Percentiles rank a stretch among this genome's conserved stretches.
These are phyloP conservation scores for Tenthredo distinguenda DNA, from an alignment of 2,888 invertebrate species.

Conservation along the genomic window DNA sequence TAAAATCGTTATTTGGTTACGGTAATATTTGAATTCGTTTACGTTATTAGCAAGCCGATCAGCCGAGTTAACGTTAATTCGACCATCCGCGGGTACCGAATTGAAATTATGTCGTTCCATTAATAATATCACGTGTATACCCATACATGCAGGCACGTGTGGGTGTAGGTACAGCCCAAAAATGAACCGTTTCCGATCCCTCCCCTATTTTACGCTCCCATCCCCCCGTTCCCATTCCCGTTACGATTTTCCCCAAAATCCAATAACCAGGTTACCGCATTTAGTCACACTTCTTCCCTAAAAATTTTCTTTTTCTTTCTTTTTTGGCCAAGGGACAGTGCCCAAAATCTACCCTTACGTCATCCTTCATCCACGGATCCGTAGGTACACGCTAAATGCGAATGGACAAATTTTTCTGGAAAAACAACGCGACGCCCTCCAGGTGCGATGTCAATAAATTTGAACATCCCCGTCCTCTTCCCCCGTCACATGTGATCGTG, in stretches of 20 bases:
- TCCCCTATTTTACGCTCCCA: not conserved
- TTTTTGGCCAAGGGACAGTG: too few species aligned
- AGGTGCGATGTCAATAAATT: not conserved
- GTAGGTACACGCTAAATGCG: not conserved
- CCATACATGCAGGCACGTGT: too few species aligned
- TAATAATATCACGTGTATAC: not conserved
- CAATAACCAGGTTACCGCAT: slow-evolving; percentile 10
- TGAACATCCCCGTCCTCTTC: not conserved
- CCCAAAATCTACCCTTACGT: not conserved
- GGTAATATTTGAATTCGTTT: slow-evolving; percentile 43
- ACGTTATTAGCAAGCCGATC: slow-evolving; percentile 47
- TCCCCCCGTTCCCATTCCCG: not conserved
- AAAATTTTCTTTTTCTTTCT: not conserved
- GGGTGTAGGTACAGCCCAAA: not conserved
- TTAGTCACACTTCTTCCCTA: not conserved
- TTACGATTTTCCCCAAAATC: not conserved
- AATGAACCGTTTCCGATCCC: not conserved
- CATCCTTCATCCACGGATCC: not conserved
- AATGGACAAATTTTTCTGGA: not conserved
- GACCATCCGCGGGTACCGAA: slow-evolving; percentile 33
- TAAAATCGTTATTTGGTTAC: slow-evolving; percentile 41
- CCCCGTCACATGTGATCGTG: not conserved
- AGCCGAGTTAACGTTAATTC: slow-evolving; percentile 42
- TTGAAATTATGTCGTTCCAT: slow-evolving; percentile 42
- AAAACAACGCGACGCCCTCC: not conserved